phyloP scores from a whole-genome alignment of 2,797 vertebrate genomes.

The Cynopterus sphinx region DNA sequence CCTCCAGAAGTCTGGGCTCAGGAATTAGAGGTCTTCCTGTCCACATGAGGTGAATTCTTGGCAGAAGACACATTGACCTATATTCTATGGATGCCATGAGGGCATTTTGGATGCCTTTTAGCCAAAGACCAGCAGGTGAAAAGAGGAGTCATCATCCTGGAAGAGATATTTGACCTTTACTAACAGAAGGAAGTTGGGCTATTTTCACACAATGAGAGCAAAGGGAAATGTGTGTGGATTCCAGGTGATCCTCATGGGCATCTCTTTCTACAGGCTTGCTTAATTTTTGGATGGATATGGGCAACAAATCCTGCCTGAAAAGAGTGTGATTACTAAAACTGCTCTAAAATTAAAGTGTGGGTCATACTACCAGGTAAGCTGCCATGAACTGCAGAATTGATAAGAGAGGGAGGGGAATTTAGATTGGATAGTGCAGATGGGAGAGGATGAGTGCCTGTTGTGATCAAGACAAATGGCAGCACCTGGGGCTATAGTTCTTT shows the following conservation, averaged over 20 bases:
- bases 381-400: background rate
- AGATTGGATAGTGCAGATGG: background rate
- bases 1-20: background rate
- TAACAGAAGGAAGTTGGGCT: background rate
- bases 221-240: background rate
- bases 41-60: background rate
- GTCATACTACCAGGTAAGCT: background rate
- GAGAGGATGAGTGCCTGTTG: background rate
- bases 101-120: background rate
- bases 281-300: background rate
- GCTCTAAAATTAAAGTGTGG: background rate
- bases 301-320: background rate
- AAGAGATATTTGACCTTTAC: background rate
- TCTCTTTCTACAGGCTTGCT: background rate
- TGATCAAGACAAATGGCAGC: background rate
- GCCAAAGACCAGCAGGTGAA: background rate
- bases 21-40: background rate
- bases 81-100: background rate
- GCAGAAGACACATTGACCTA: background rate
- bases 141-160: background rate
- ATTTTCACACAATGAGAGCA: too few species aligned
- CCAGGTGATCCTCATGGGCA: background rate
- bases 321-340: background rate
- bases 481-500: background rate
- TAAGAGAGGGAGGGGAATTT: background rate